Percentiles rank a stretch among this genome's conserved stretches.
phyloP scores from a whole-genome alignment of 2,113 vertebrate species.

The Cinclus cinclus region DNA sequence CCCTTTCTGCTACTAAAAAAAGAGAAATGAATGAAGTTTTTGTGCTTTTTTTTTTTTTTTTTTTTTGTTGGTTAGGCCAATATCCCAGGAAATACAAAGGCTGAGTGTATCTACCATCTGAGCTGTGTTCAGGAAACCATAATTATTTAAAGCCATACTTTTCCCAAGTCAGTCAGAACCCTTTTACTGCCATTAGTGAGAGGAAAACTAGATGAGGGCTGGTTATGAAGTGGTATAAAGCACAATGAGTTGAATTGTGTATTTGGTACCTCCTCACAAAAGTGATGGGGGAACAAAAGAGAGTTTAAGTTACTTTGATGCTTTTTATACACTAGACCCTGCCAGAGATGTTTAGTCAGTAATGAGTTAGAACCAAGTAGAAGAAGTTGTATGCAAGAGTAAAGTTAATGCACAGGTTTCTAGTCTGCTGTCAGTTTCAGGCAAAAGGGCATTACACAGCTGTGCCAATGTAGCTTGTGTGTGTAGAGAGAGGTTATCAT shows the following conservation, averaged over 20 bases:
- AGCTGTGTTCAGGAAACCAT: conserved; percentile 4
- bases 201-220: not conserved
- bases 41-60: not conserved
- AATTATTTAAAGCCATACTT: conserved; percentile 4
- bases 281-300: not conserved
- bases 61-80: not conserved
- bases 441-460: not conserved
- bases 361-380: not conserved
- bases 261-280: not conserved
- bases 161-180: not conserved
- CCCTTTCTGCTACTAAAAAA: conserved; percentile 24
- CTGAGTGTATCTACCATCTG: conserved; percentile 8
- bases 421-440: not conserved
- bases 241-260: conserved; percentile 34
- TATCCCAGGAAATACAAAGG: conserved; percentile 32
- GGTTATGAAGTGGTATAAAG: not conserved
- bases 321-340: not conserved
- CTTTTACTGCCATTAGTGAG: not conserved
- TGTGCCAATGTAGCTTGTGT: not conserved
- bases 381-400: not conserved
- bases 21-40: conserved; percentile 36
- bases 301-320: conserved; percentile 4
- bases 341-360: not conserved
- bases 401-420: not conserved
- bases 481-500: not conserved